Conservation (phyloP, 2,113 vertebrate genomes). For the Eurypyga helias region DNA sequence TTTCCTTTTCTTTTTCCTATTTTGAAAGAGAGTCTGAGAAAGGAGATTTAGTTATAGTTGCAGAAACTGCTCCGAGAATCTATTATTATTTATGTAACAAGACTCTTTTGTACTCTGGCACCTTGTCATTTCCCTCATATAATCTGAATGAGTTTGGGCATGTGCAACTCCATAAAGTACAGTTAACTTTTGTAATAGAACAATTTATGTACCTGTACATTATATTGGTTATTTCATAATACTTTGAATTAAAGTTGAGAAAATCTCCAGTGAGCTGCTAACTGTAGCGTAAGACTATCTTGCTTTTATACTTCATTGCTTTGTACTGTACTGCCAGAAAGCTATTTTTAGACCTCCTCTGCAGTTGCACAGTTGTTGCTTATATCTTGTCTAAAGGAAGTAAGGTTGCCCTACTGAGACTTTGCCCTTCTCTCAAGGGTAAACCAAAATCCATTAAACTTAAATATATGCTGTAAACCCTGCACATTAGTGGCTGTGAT, state of each 20-base stretch:
- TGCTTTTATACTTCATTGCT: slow-evolving; percentile 41
- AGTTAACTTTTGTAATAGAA: neutral
- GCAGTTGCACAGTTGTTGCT: slow-evolving; percentile 35
- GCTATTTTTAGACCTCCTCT: slow-evolving; percentile 55
- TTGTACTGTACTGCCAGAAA: slow-evolving; percentile 13
- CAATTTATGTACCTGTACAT: neutral
- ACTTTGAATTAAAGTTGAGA: neutral
- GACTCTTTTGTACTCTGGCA: neutral
- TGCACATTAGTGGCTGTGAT: neutral
- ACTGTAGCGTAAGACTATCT: neutral
- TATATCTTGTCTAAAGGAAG: slow-evolving; percentile 8
- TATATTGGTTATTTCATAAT: neutral
- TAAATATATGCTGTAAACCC: slow-evolving; percentile 15
- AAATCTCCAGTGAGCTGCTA: neutral
- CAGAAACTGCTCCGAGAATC: neutral
- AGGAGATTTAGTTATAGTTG: neutral
- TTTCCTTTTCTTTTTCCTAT: neutral
- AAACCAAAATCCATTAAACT: slow-evolving; percentile 37
- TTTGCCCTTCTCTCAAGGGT: slow-evolving; percentile 56
- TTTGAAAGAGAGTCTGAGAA: neutral
- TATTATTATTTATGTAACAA: neutral
- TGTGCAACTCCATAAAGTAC: neutral
- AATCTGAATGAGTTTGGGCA: neutral
- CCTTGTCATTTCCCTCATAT: neutral
- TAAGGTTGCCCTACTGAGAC: slow-evolving; percentile 16